Percentiles rank a stretch among this genome's conserved stretches.
phyloP scores from a whole-genome alignment of 2,797 vertebrate species.

The Orestias chungarensis region DNA sequence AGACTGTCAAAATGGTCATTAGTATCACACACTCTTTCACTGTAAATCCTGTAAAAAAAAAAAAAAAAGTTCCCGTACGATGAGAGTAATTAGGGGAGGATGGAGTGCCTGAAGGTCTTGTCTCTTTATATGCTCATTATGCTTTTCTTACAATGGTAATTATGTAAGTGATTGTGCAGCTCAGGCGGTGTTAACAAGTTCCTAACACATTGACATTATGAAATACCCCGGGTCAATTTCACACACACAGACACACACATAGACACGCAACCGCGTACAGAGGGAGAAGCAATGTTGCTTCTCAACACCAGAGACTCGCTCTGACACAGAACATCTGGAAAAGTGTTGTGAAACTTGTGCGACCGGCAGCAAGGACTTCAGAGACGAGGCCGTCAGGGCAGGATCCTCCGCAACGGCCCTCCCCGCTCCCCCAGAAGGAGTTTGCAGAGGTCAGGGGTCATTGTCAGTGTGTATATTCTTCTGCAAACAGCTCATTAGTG shows the following conservation, averaged over 20 bases:
- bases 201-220: constrained; percentile 54
- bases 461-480: constrained; percentile 78
- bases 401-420: constrained; percentile 55
- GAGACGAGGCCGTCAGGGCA: constrained; percentile 30
- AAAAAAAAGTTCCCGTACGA: constrained; percentile 21
- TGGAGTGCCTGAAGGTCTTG: constrained; percentile 51
- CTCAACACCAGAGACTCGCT: constrained; percentile 16
- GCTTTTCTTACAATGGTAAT: constrained; percentile 62
- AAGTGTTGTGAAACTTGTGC: constrained; percentile 31
- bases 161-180: constrained; percentile 61
- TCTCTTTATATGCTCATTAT: constrained; percentile 59
- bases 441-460: constrained; percentile 79
- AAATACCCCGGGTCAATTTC: constrained; percentile 47
- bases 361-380: constrained; percentile 41
- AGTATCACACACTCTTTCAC: constrained; percentile 58
- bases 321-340: constrained; percentile 12
- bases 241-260: constrained; percentile 14
- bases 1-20: constrained; percentile 80
- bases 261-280: not conserved
- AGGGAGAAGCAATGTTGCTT: constrained; percentile 7
- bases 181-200: constrained; percentile 49
- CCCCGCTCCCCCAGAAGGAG: constrained; percentile 72
- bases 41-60: constrained; percentile 28
- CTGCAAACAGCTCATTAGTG: constrained; percentile 86
- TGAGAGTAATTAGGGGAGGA: constrained; percentile 53